Evolutionary conservation across 2,888 invertebrate genomes (phyloP), one percentile per base, ranked within the genome.

Genomic region (Apodemia zela): DNA sequence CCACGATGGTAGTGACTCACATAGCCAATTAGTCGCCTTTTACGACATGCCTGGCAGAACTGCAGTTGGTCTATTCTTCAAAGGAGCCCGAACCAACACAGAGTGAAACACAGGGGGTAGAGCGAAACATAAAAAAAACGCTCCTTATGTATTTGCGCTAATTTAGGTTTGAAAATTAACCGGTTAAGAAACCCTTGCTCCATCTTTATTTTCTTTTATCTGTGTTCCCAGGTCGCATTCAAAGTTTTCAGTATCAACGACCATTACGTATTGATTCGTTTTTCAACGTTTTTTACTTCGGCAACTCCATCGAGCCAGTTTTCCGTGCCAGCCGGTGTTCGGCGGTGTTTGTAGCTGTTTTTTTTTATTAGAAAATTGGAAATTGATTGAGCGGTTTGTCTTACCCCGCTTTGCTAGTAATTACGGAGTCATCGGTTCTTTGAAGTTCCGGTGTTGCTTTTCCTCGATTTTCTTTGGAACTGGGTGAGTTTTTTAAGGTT

Each of bases 211-310:
- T 33, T 33, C 33, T 6, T 33, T 33, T 33, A 6, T 33, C 33
- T 33, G 33, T 6, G 33, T 25, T 2, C 4, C 25, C 51, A 51
- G 62, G 57, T 54, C 66, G 67, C 61, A 65, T 60, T 67, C 63
- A 68, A 73, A 72, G 63, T 71, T 71, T 71, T 65, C 66, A 66
- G 65, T 66, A 68, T 64, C 61, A 67, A 63, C 64, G 63, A 68
- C 67, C 66, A 67, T 70, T 64, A 67, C 60, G 68, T 73, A 75
- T 73, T 65, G 74, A 75, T 74, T 73, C 67, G 66, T 69, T 72
- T 74, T 69, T 72, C 65, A 58, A 65, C 66, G 69, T 69, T 71
- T 65, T 68, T 68, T 67, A 67, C 61, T 62, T 64, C 64, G 62
- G 62, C 67, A 69, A 63, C 68, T 62, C 65, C 64, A 60, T 61